Base-by-base conservation (phyloP, 2,797 vertebrate species). In the Characodon lateralis region DNA sequence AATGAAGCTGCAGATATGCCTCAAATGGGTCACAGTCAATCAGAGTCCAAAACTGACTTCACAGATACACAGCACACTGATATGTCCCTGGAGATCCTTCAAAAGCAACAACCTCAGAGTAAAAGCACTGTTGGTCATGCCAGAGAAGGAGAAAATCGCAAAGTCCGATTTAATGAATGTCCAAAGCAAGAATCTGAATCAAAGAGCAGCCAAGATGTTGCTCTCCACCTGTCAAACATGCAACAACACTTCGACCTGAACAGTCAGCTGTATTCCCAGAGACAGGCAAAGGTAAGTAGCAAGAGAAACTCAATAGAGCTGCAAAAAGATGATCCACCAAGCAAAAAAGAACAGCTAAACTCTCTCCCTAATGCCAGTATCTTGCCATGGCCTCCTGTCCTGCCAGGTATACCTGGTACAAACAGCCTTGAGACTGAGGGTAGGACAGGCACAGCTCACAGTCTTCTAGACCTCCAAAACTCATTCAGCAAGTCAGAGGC, bases 401-500 rank as follows among this genome's bases (percentile, higher is more conserved):
- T 84, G 50, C 83, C 74, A 26, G 77, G 61, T 68, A 84, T 82
- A 71, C 41, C 59, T 48, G 55, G 78, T 31, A 50, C 14, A 31
- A 79, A 73, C 71, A 80, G 73, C 81, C 39, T 72, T 72, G 85
- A 50, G 28, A 28, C 78, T 51, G 43, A 48, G 35, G 81, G 71
- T 56, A 71, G 76, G 80, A 87, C 26, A 51, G 74, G 82, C 10
- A 35, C 65, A 56, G 59, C 82, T 73, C 78, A n/a, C 46, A 43
- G 85, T 65, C 86, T 95, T 50, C 75, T 93, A 46, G 92, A 96
- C 6, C 91, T 97, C 72, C 96, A 96, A 72, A 81, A 93, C 59
- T 90, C 93, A 53, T 97, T 96, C 87, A 95, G 91, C 66, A 96
- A 93, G 83, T 88, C 93, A 9, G 89, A 87, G 56, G 93, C 89